phyloP scores from a whole-genome alignment of 1,140 invertebrate genomes.

The Procambarus virginalis region DNA sequence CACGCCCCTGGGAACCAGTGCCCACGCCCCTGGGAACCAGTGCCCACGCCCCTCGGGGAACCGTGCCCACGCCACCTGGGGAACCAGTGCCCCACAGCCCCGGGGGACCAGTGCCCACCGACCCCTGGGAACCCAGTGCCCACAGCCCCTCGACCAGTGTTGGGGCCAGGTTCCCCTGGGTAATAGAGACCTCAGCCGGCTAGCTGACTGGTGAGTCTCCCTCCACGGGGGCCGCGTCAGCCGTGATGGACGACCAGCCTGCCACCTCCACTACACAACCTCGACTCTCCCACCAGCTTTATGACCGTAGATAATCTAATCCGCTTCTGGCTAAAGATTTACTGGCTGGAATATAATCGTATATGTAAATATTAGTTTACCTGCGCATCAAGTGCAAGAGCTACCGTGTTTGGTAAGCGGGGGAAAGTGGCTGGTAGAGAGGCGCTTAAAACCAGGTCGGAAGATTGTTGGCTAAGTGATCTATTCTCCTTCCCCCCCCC shows the following conservation, averaged over 20 bases:
- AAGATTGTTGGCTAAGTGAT: background rate
- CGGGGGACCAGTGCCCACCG: too few relatives aligned
- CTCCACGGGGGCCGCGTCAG: constrained; percentile 42
- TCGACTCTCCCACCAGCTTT: constrained; percentile 20
- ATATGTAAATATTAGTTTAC: constrained; percentile 4
- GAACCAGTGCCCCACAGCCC: too few relatives aligned
- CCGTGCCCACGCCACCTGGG: too few relatives aligned
- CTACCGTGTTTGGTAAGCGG: background rate
- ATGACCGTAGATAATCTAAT: constrained; percentile 28
- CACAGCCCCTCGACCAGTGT: too few relatives aligned
- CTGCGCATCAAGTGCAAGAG: background rate
- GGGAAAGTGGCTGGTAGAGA: background rate
- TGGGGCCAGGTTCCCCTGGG: constrained; percentile 31
- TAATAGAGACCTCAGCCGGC: constrained; percentile 54
- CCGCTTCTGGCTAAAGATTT: constrained; percentile 20
- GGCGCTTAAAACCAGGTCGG: background rate
- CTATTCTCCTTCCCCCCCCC: background rate
- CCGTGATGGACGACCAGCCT: constrained; percentile 41
- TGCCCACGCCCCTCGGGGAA: too few relatives aligned
- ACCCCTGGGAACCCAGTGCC: too few relatives aligned
- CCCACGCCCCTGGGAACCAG: too few relatives aligned
- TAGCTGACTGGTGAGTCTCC: constrained; percentile 40
- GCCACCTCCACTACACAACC: constrained; percentile 22
- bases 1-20: background rate
- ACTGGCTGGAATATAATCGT: constrained; percentile 15